Evolutionary conservation across 2,113 vertebrate genomes (phyloP).

Genomic region (Puffinus mauretanicus): DNA sequence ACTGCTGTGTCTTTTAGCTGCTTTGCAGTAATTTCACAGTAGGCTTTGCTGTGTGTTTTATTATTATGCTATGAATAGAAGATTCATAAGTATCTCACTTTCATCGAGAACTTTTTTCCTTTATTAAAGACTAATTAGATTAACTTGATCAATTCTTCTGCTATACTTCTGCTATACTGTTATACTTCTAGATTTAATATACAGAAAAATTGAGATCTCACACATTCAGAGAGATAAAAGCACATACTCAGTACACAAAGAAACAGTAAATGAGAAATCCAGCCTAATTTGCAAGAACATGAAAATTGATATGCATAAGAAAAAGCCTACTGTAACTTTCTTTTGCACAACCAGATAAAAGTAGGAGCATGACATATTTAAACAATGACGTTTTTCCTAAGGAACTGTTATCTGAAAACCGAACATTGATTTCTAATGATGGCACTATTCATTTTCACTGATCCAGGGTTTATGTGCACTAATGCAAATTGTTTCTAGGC

Average conservation of each 20-base stretch:
- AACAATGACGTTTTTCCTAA: neutral
- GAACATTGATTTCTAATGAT: neutral
- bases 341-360: neutral
- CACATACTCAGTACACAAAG: neutral
- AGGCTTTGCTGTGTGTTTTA: neutral
- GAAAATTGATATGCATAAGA: neutral
- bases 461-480: neutral
- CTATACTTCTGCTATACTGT: neutral
- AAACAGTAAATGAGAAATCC: neutral
- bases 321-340: neutral
- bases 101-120: neutral
- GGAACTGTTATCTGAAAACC: neutral
- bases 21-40: conserved; percentile 2
- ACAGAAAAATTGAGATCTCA: neutral
- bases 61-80: neutral
- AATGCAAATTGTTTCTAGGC: neutral
- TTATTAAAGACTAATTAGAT: neutral
- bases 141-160: neutral
- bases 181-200: neutral
- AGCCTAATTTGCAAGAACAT: neutral
- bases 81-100: neutral
- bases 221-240: neutral
- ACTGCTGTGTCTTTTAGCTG: neutral
- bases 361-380: neutral
- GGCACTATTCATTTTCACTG: neutral